These are phyloP conservation scores for Caretta caretta DNA, from an alignment of 2,113 vertebrate species.

Conservation along the genomic window DNA sequence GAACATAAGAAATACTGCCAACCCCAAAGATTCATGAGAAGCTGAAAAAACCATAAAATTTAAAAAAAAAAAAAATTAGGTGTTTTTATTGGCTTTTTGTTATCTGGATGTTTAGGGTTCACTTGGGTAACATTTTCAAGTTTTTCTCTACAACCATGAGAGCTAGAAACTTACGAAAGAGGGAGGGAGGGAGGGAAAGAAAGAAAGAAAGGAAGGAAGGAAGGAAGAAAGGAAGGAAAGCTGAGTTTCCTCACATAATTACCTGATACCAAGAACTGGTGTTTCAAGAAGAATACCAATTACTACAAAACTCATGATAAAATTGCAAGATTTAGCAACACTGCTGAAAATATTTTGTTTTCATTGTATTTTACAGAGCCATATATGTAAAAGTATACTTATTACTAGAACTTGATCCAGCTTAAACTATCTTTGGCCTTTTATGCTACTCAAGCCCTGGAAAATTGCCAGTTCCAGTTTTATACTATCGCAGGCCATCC, in stretches of 20 bases:
- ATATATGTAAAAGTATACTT: not conserved
- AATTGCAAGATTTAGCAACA: not conserved
- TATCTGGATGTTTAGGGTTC: not conserved
- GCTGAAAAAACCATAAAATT: not conserved
- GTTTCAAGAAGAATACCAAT: not conserved
- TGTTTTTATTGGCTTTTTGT: not conserved
- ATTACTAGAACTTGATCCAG: not conserved
- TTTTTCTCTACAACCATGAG: not conserved
- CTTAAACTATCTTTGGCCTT: not conserved
- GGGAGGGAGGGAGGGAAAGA: not conserved
- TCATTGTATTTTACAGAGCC: not conserved
- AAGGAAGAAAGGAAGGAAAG: not conserved
- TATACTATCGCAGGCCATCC: not conserved
- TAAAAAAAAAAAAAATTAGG: not conserved
- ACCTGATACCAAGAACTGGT: not conserved
- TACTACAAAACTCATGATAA: not conserved
- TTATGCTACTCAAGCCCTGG: not conserved
- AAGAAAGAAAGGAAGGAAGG: not conserved
- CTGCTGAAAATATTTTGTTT: not conserved
- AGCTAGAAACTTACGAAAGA: not conserved
- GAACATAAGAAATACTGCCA: not conserved
- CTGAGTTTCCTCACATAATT: not conserved
- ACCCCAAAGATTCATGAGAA: not conserved
- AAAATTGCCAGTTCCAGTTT: not conserved
- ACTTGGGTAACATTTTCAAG: not conserved